Base-by-base conservation (phyloP, 2,113 vertebrate genomes). In the Prietella phreatophila region DNA sequence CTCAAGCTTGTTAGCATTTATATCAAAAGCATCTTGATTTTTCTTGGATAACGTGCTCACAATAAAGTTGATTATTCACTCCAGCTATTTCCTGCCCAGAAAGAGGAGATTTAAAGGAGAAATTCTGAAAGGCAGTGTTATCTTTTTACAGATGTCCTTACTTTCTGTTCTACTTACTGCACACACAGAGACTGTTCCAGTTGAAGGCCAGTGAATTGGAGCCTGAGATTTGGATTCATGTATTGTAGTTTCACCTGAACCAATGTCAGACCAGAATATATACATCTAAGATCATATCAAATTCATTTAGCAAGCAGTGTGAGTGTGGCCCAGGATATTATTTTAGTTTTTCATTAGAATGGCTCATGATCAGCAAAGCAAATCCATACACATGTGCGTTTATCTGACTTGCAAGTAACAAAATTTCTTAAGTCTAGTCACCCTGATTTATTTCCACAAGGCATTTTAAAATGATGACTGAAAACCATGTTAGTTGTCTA, bases 1-100 rank as follows among this genome's bases (percentile, higher is more conserved):
- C 88, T 67, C 65, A 65, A 76, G 81, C 30, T 36, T 36, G 81
- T 87, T 73, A 86, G 79, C 56, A 86, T 88, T 75, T 84, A n/a
- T 84, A 84, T 85, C 61, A 88, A 88, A 90, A 83, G 42, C 73
- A 86, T 67, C 39, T 75, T 22, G 65, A 63, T 61, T 82, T 81
- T 39, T 81, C 65, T 55, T 15, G n/a, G 78, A 69, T 65, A 69
- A 22, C 56, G 15, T 19, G 19, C 27, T 53, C 50, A 39, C 61
- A 56, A 58, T 39, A 50, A 53, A 82, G 78, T 36, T 22, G 42
- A 81, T 86, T 86, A 81, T 42, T 60, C 36, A 78, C 50, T n/a
- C 36, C 50, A 56, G 10, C 61, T 82, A n/a, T 67, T 47, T 56
- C 25, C 61, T 82, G 11, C 5, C 20, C 47, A 86, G 78, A 42